Conservation (phyloP, 2,113 vertebrate species). For the Microtus montanus region DNA sequence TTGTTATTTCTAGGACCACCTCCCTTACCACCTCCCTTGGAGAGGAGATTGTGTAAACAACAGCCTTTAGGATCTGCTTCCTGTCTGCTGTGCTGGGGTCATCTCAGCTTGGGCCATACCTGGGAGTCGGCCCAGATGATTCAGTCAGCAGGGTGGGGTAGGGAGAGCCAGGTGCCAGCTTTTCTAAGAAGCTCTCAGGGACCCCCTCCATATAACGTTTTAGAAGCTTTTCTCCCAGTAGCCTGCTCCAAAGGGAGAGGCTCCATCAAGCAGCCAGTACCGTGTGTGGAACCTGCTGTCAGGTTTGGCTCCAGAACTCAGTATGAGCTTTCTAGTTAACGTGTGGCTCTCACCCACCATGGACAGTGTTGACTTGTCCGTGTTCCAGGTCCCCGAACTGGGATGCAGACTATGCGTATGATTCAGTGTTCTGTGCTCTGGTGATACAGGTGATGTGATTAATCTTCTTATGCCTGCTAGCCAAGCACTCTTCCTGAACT, state of each 20-base stretch:
- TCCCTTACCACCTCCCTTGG: background rate
- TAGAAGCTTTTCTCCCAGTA: fast-evolving
- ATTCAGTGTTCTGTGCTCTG: background rate
- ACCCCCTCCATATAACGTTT: background rate
- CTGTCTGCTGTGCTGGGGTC: background rate
- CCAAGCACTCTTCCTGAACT: background rate
- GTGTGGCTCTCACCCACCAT: background rate
- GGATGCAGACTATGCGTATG: background rate
- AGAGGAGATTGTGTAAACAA: background rate
- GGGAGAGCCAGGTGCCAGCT: fast-evolving
- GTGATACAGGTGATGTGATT: background rate
- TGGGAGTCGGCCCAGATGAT: fast-evolving
- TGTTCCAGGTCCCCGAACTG: background rate
- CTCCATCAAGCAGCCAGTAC: fast-evolving
- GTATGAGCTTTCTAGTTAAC: background rate
- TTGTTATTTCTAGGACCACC: background rate
- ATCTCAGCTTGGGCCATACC: background rate
- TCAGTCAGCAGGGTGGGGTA: fast-evolving
- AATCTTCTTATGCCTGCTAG: background rate
- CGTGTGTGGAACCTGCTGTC: background rate
- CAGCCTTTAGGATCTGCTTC: background rate
- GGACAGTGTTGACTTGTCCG: fast-evolving
- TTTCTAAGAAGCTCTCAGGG: background rate
- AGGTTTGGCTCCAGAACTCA: background rate
- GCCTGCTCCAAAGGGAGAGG: background rate